These are phyloP conservation scores for Merodon equestris DNA, from an alignment of 2,888 invertebrate genomes.

Conservation along the genomic window DNA sequence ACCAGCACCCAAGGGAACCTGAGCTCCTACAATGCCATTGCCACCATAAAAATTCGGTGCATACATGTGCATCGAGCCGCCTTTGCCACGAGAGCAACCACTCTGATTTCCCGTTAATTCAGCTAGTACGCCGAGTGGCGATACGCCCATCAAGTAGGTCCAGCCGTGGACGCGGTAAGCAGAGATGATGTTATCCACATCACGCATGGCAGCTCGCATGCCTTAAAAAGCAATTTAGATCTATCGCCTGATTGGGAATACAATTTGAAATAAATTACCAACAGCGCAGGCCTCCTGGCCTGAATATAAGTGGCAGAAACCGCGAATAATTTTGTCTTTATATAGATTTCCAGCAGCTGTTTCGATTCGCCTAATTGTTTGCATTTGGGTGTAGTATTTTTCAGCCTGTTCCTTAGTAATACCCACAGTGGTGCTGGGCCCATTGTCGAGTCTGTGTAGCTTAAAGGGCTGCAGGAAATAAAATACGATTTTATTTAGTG, in stretches of 20 bases:
- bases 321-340: constrained; percentile 95
- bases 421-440: constrained; percentile 86
- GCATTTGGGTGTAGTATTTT: constrained; percentile 86
- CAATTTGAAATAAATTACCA: constrained; percentile 46
- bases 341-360: constrained; percentile 95
- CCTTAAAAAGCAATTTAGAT: constrained; percentile 79
- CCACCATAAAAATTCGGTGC: constrained; percentile 95
- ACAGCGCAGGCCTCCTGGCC: constrained; percentile 85
- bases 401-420: constrained; percentile 91
- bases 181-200: constrained; percentile 93
- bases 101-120: constrained; percentile 92
- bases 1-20: constrained; percentile 95
- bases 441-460: constrained; percentile 91
- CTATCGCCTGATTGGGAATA: neutral
- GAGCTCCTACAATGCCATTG: constrained; percentile 99
- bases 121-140: constrained; percentile 86
- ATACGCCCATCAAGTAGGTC: constrained; percentile 93
- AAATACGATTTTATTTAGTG: neutral
- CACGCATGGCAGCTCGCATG: constrained; percentile 89
- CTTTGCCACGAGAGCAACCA: constrained; percentile 97
- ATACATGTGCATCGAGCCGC: constrained; percentile 99
- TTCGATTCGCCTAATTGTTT: constrained; percentile 92
- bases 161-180: constrained; percentile 98
- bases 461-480: constrained; percentile 89
- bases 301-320: constrained; percentile 98